Evolutionary conservation across 2,797 vertebrate genomes (phyloP).

Genomic region (Muscicapa comitata): DNA sequence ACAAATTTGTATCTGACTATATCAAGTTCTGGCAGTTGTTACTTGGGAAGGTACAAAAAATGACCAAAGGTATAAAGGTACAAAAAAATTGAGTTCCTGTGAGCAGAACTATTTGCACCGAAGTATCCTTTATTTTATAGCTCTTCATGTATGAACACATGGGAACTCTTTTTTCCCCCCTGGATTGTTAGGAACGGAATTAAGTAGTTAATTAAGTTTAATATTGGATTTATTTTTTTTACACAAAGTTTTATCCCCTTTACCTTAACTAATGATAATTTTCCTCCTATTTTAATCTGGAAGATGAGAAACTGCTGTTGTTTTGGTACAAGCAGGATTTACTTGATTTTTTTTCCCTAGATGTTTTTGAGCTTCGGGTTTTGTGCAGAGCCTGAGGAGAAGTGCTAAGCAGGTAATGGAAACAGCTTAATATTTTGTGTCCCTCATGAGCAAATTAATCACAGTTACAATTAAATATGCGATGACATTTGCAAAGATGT

Average conservation of each 20-base stretch:
- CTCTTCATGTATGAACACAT: background rate
- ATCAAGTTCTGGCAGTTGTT: background rate
- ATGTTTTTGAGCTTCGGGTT: background rate
- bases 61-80: background rate
- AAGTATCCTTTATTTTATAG: background rate
- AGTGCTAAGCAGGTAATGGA: background rate
- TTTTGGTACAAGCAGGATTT: background rate
- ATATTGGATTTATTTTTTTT: background rate
- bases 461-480: slow-evolving; percentile 14
- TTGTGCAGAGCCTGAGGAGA: background rate
- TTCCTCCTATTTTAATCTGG: background rate
- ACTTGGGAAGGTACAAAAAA: background rate
- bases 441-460: slow-evolving; percentile 15
- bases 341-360: background rate
- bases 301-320: background rate
- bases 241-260: background rate
- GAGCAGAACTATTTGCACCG: background rate
- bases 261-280: background rate
- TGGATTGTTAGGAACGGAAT: background rate
- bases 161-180: rapidly evolving
- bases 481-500: slow-evolving; percentile 1
- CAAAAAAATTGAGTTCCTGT: background rate
- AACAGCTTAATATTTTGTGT: background rate
- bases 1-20: background rate
- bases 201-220: background rate